Evolutionary conservation across 1,140 invertebrate genomes (phyloP), one percentile per base, ranked within the genome.

Genomic region (Eumaeus atala): DNA sequence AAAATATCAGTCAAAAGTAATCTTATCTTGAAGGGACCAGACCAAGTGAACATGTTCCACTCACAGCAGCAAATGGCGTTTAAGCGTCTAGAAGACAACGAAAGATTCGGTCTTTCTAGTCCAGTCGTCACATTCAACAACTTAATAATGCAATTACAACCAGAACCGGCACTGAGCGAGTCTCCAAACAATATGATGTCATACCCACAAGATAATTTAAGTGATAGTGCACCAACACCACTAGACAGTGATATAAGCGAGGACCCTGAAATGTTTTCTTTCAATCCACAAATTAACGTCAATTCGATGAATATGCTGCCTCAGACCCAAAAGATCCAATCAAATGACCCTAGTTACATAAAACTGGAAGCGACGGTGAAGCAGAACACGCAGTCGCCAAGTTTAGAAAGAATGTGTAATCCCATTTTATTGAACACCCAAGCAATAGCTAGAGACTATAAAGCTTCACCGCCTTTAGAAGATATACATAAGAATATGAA

Each of bases 1-100:
- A 88, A 88, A 61, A 88, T 88, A 71, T 88, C 85, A 5, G 87
- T 88, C 0, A 88, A 88, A 65, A 88, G 87, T 52, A 88, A 88
- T 61, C 58, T 88, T 28, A 85, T 88, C 56, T 56, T 88, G 7
- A 88, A 88, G 70, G 87, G 84, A 0, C 84, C 87, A 10, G 82
- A 88, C 57, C 80, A 84, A 54, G 71, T 79, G 5, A 83, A 87
- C 37, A 84, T 78, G 70, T 87, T 88, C 54, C 77, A 88, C 64
- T 82, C 80, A 10, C 84, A 86, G 56, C 82, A 87, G 53, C 80
- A 84, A 61, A 85, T 86, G 79, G 83, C 80, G 5, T 86, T 84
- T 54, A 78, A 77, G 54, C 66, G 71, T 36, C 54, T 84, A n/a
- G 76, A 84, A 51, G 78, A 87, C 33, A 85, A 78, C 52, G 79